Evolutionary conservation across 1,140 invertebrate species (phyloP).

Genomic region (Epicauta chinensis): DNA sequence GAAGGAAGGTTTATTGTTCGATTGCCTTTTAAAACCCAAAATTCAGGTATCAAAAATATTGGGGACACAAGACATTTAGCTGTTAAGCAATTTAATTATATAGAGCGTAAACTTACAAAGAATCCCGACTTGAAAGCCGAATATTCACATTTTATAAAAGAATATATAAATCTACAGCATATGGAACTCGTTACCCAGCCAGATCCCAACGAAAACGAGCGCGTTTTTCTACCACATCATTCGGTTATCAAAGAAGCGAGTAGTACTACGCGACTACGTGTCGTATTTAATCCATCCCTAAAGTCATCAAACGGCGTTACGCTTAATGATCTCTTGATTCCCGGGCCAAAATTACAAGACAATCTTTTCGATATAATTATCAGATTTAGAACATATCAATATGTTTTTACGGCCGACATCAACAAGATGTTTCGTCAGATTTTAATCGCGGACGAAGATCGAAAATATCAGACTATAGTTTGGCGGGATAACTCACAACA

Average conservation of each 20-base stretch:
- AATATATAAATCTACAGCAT: constrained; percentile 18
- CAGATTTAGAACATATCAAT: constrained; percentile 30
- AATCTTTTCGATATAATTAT: constrained; percentile 34
- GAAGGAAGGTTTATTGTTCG: constrained; percentile 21
- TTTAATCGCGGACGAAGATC: constrained; percentile 28
- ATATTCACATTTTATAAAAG: constrained; percentile 19
- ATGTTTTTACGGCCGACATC: constrained; percentile 39
- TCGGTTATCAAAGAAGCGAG: not conserved
- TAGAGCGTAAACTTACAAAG: constrained; percentile 12
- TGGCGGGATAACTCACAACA: constrained; percentile 31
- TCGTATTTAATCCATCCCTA: not conserved
- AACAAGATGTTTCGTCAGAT: constrained; percentile 42
- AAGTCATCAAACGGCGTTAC: not conserved
- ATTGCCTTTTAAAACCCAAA: constrained; percentile 24
- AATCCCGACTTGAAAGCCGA: constrained; percentile 12
- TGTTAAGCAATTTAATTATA: not conserved
- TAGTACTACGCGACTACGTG: not conserved
- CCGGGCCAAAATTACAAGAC: constrained; percentile 33
- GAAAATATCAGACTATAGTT: constrained; percentile 37
- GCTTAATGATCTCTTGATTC: constrained; percentile 28
- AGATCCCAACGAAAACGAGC: not conserved
- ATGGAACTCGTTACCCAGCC: not conserved
- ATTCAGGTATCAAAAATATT: constrained; percentile 6
- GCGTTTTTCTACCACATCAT: constrained; percentile 1
- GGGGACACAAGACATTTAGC: no score